Evolutionary conservation across 2,888 invertebrate species (phyloP), one percentile per base, ranked within the genome.

Genomic region (Athetis lepigone): DNA sequence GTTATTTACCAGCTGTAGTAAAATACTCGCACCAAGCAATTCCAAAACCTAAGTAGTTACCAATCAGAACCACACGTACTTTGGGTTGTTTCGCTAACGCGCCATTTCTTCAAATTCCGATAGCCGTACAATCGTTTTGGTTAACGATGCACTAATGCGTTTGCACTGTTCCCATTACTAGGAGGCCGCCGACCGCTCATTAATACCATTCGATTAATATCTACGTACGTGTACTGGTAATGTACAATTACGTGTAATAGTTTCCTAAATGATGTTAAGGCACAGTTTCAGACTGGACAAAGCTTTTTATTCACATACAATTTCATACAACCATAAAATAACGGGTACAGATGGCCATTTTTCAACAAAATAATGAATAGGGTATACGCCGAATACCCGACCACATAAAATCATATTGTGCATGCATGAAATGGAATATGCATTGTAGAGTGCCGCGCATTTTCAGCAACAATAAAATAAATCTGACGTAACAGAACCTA

Each of bases 91-190:
- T 47, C 47, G 43, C 21, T 79, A 65, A 69, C 61, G 70, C 58
- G 54, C 69, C 63, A 71, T 78, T 80, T 79, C 73, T 79, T 78
- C 70, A 68, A 70, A 71, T 76, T 72, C 70, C 80, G 70, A 78
- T 79, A 68, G 59, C 75, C 70, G 52, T 77, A 75, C 72, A 77
- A 81, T 84, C 82, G 83, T 86, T 88, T 83, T 79, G 56, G 85
- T 85, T 94, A 94, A 94, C 92, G 94, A 92, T 90, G 85, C 88
- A 85, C 85, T 94, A 94, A 94, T 94, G 94, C 93, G 88, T 90
- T 94, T 92, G 88, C 85, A 90, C 83, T 94, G 94, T 94, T 88
- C 75, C 89, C 87, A 88, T 91, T 88, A 86, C 81, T 60, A 60
- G 62, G 74, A 69, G 69, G 75, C 75, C 73, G 75, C 73, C 49